A percentile compares a stretch with the other conserved stretches of the same genome.
These are phyloP conservation scores for Thymallus thymallus DNA, from an alignment of 2,113 vertebrate species.

Conservation along the genomic window DNA sequence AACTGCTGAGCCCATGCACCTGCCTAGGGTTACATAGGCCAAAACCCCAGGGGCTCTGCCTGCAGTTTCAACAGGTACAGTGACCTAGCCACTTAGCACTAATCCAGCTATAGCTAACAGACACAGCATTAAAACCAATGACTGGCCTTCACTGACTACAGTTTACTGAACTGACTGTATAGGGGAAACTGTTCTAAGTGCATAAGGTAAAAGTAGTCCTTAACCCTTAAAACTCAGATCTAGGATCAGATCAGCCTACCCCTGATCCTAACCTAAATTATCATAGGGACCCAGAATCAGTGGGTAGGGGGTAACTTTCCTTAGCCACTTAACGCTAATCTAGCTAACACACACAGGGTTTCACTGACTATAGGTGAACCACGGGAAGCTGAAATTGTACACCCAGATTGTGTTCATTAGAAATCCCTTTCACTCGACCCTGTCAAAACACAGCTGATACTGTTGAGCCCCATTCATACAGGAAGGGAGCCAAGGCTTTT, in stretches of 20 bases:
- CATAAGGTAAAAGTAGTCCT: too few relatives aligned
- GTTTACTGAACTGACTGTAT: too few relatives aligned
- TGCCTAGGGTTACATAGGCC: background rate
- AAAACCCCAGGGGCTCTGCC: background rate
- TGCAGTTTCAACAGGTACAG: background rate
- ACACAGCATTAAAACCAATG: background rate
- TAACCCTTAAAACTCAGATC: too few relatives aligned
- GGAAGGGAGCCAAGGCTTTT: background rate
- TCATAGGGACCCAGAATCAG: too few relatives aligned
- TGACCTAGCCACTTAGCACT: background rate
- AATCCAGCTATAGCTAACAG: background rate
- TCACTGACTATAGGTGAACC: background rate
- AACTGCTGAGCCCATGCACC: background rate
- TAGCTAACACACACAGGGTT: too few relatives aligned
- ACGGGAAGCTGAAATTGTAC: background rate
- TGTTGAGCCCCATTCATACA: background rate
- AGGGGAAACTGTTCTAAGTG: too few relatives aligned
- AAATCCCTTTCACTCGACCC: background rate
- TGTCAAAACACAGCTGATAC: slow-evolving; percentile 1
- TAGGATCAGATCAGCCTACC: too few relatives aligned
- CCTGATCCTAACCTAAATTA: too few relatives aligned
- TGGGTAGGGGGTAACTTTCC: too few relatives aligned
- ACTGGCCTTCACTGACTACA: background rate
- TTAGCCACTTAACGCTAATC: too few relatives aligned
- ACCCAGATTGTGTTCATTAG: background rate